These are phyloP conservation scores for Arion vulgaris DNA, from an alignment of 1,140 invertebrate species.

Conservation along the genomic window DNA sequence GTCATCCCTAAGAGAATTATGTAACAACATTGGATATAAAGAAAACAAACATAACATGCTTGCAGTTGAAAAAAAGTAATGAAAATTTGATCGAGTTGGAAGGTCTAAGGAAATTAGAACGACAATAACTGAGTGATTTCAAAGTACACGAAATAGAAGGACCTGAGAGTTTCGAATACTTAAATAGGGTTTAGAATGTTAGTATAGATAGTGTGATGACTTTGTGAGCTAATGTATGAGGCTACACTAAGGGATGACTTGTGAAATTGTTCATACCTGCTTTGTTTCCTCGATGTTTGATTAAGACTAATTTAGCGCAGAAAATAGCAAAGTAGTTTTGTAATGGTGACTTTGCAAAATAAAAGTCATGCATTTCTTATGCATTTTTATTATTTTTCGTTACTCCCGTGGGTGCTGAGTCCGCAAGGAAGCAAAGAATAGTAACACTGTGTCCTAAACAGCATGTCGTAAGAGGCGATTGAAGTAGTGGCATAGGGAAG, in stretches of 20 bases:
- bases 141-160: neutral
- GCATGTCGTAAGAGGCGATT: too few species aligned
- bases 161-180: neutral
- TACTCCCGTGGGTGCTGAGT: too few species aligned
- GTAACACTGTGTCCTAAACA: too few species aligned
- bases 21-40: neutral
- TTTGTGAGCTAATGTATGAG: neutral
- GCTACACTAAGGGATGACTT: neutral
- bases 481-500: too few species aligned
- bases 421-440: too few species aligned
- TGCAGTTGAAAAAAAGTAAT: neutral
- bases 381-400: too few species aligned
- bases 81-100: neutral
- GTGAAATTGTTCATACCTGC: neutral
- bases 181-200: neutral
- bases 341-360: too few species aligned
- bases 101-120: constrained; percentile 1
- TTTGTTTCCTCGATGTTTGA: neutral
- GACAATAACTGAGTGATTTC: neutral
- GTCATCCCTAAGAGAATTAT: neutral
- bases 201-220: neutral
- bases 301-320: too few species aligned
- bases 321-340: too few species aligned
- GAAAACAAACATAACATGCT: neutral
- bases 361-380: too few species aligned